Evolutionary conservation across 2,888 invertebrate genomes (phyloP), one percentile per base, ranked within the genome.

Genomic region (Conomelus anceps): DNA sequence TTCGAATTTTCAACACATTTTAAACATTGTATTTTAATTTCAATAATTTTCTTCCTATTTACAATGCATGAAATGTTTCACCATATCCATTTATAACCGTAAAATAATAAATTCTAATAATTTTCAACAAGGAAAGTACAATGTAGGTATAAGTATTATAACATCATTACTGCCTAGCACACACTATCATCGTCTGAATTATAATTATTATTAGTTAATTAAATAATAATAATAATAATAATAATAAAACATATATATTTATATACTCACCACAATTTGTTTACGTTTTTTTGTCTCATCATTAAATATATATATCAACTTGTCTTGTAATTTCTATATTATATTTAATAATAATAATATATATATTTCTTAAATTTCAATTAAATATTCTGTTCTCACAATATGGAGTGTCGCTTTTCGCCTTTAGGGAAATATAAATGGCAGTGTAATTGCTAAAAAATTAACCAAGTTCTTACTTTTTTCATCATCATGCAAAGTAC

Each of bases 381-480:
- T 88, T 88, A 88, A 88, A 85, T 89, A 91, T 90, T 91, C 91
- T 90, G 89, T 90, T 91, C 91, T 91, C 91, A 90, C 91, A 91
- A 91, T 91, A 91, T 91, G 91, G 91, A 91, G 91, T 89, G 89
- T 91, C 91, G 91, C 91, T 91, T 91, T 90, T 90, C 91, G 91
- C 91, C 91, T 91, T 90, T 90, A 90, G 90, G 90, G 91, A 91
- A 91, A 91, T 91, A 89, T 90, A 91, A 63, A 91, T 91, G 91
- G 91, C 91, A 91, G 91, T 91, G 91, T 91, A 91, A 90, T 91
- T 90, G 91, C 91, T 91, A 91, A 90, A 90, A 91, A 90, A 63
- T 63, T 63, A 63, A 63, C 63, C 63, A 63, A 63, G 63, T n/a
- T n/a, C 13, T 34, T 34, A 34, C n/a, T 63, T 63, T n/a, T n/a